Conservation (phyloP, 2,888 invertebrate genomes). For the Xestia sexstrigata region DNA sequence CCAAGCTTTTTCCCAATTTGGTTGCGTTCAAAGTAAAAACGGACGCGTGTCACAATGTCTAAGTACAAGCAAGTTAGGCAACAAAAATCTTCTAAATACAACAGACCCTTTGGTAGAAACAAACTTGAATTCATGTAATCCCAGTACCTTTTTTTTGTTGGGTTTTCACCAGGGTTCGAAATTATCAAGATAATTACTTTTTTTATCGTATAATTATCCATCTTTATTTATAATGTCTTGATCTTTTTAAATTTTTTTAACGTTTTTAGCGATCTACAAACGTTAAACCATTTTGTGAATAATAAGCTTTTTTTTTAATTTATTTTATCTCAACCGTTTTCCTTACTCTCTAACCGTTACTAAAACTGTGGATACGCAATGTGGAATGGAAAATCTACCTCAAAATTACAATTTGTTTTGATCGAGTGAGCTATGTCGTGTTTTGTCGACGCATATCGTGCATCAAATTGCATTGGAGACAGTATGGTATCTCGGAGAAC, state of each 20-base stretch:
- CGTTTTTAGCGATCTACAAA: too few relatives aligned
- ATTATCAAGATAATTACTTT: not conserved
- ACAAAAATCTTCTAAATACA: not conserved
- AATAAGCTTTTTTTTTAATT: too few relatives aligned
- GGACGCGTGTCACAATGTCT: not conserved
- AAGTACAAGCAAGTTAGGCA: not conserved
- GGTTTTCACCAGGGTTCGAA: not conserved
- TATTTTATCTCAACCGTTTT: not conserved
- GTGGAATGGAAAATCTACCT: not conserved
- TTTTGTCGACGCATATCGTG: constrained; percentile 11
- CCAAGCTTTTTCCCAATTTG: too few relatives aligned
- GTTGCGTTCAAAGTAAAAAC: too few relatives aligned
- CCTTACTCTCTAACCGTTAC: not conserved
- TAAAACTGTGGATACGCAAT: not conserved
- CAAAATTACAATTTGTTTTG: not conserved
- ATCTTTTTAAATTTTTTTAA: too few relatives aligned
- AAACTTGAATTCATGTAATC: not conserved
- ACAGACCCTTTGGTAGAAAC: not conserved
- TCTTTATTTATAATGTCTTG: too few relatives aligned
- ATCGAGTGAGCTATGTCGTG: not conserved
- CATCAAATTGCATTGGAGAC: constrained; percentile 39
- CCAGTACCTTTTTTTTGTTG: not conserved
- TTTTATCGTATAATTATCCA: too few relatives aligned
- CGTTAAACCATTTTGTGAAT: too few relatives aligned
- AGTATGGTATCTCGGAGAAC: constrained; percentile 36